Base-by-base conservation (phyloP, 2,888 invertebrate species). In the Apomyelois bistriatella region DNA sequence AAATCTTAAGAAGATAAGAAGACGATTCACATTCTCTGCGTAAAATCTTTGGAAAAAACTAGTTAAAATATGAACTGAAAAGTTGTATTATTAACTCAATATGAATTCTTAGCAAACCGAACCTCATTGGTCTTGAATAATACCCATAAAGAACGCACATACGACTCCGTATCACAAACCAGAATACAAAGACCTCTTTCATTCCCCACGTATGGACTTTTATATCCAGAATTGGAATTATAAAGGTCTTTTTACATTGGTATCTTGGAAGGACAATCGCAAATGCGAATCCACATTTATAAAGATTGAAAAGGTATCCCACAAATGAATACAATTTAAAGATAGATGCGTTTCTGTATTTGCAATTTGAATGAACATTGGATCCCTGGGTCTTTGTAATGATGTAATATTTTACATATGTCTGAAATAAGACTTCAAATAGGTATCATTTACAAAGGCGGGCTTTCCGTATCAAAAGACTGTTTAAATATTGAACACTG, bases 271-370 rank as follows among this genome's bases (percentile, higher is more conserved):
- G 61, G 60, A 69, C 70, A 72, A 82, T 79, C 70, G 60, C 58
- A 64, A 65, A 70, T 72, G 70, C 72, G 75, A 76, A 74, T 73
- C 70, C 78, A 66, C 82, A 86, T 89, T 86, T 88, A 82, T 90
- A 89, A 78, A 84, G 89, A 87, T 89, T 83, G 76, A 62, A 71
- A 85, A 80, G 75, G 76, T 78, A 85, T 89, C 82, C 79, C 72
- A 58, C 71, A 82, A 88, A 89, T 87, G 88, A 87, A 82, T 78
- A 83, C 87, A 88, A 90, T 90, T 87, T 87, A 76, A 79, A 85
- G 82, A 86, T 74, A 79, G 80, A 88, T 88, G 82, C 70, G 73
- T 72, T 79, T 78, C 74, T 73, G 68, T 76, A 81, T 82, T 79
- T 70, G 66, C 80, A 81, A 79, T 89, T 82, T 80, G 76, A 77